phyloP scores from a whole-genome alignment of 1,140 invertebrate species.

The Pissodes strobi region DNA sequence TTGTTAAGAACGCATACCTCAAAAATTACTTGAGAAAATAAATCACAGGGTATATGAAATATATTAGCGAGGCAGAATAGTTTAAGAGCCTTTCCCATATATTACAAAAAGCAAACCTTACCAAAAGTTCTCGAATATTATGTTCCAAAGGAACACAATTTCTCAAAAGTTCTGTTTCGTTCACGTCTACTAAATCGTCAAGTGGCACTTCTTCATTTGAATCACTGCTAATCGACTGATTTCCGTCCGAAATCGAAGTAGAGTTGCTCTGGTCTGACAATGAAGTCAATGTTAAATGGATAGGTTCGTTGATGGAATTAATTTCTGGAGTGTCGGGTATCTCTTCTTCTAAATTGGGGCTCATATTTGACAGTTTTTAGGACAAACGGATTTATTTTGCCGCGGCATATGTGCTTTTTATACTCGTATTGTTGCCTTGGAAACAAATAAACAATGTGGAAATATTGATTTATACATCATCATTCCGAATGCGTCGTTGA shows the following conservation, averaged over 20 bases:
- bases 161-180: conserved; percentile 1
- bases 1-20: too few relatives aligned
- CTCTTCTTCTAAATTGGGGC: conserved; percentile 29
- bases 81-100: too few relatives aligned
- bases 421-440: too few relatives aligned
- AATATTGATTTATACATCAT: too few relatives aligned
- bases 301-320: conserved; percentile 7
- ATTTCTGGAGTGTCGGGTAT: conserved; percentile 3
- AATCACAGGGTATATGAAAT: too few relatives aligned
- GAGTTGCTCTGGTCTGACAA: conserved; percentile 20
- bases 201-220: conserved; percentile 5
- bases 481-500: too few relatives aligned
- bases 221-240: conserved; percentile 2
- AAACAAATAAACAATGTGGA: too few relatives aligned
- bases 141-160: conserved; percentile 59
- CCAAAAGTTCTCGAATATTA: conserved; percentile 63
- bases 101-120: conserved; percentile 53
- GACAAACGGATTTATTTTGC: too few relatives aligned
- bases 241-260: conserved; percentile 8
- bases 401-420: too few relatives aligned
- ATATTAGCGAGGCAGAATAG: too few relatives aligned
- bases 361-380: too few relatives aligned
- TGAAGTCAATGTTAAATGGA: conserved; percentile 16
- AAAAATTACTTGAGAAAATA: too few relatives aligned
- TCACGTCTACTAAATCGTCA: background rate